Evolutionary conservation across 1,140 invertebrate species (phyloP).

Genomic region (Anastatus disparis): DNA sequence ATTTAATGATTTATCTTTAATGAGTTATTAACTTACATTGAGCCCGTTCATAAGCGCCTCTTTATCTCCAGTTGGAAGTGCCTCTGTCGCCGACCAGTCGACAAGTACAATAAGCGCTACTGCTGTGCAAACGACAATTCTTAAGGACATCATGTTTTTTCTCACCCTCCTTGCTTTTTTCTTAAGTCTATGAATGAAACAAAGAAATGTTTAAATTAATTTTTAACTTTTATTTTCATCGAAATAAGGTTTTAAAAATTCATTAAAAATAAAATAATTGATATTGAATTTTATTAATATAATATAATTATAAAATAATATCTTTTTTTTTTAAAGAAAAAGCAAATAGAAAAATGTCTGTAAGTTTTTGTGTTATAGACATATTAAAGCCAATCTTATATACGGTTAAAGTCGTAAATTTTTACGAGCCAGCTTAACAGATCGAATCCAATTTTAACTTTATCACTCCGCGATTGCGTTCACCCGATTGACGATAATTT

Average conservation of each 20-base stretch:
- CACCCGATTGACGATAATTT: constrained; percentile 1
- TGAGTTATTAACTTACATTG: constrained; percentile 51
- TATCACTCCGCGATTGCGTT: neutral
- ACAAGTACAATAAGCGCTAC: constrained; percentile 46
- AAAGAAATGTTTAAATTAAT: no score
- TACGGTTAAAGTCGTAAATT: constrained; percentile 11
- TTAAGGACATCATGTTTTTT: constrained; percentile 48
- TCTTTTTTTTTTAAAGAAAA: no score
- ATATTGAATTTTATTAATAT: no score
- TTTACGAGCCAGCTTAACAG: neutral
- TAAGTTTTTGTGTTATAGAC: no score
- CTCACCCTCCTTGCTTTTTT: no score
- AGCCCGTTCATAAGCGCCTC: constrained; percentile 53
- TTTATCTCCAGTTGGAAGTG: constrained; percentile 53
- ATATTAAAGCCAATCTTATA: no score
- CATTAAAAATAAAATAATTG: no score
- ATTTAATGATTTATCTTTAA: constrained; percentile 2
- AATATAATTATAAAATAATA: no score
- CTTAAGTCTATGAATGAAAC: no score
- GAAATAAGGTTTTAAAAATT: no score
- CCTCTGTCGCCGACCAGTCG: constrained; percentile 45
- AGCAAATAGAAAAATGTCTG: no score
- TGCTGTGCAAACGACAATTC: constrained; percentile 41
- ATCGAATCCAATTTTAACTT: constrained; percentile 9
- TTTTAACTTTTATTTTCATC: no score